These are phyloP conservation scores for Tapirus terrestris DNA, from an alignment of 2,113 vertebrate genomes.

Conservation along the genomic window DNA sequence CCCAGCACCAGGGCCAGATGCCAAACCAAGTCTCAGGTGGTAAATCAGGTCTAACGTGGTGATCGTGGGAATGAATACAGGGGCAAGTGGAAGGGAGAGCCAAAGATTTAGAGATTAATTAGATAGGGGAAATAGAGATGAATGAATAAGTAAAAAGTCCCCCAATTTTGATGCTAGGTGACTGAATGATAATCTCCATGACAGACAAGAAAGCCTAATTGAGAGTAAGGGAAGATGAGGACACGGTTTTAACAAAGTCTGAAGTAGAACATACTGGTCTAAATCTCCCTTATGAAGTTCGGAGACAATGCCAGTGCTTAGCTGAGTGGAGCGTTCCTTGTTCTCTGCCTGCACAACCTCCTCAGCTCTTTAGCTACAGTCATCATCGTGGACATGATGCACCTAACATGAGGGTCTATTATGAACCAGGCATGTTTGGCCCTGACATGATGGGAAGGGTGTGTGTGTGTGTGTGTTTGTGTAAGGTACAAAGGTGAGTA, in stretches of 20 bases:
- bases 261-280: not conserved
- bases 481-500: too few species aligned
- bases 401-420: not conserved
- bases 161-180: not conserved
- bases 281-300: not conserved
- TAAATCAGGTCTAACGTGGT: rapidly evolving
- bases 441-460: not conserved
- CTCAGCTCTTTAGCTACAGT: rapidly evolving
- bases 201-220: not conserved
- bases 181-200: not conserved
- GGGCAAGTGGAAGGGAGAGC: not conserved
- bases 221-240: not conserved
- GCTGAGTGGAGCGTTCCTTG: not conserved
- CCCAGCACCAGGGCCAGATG: not conserved
- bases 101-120: not conserved
- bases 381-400: not conserved
- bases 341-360: not conserved
- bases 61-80: not conserved
- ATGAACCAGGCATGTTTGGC: not conserved
- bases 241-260: not conserved
- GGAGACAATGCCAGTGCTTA: not conserved
- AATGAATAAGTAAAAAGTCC: not conserved
- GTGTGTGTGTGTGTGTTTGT: not conserved
- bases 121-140: rapidly evolving
- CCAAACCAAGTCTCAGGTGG: not conserved